Conservation (phyloP, 1,140 invertebrate species). For the Musca vetustissima region DNA sequence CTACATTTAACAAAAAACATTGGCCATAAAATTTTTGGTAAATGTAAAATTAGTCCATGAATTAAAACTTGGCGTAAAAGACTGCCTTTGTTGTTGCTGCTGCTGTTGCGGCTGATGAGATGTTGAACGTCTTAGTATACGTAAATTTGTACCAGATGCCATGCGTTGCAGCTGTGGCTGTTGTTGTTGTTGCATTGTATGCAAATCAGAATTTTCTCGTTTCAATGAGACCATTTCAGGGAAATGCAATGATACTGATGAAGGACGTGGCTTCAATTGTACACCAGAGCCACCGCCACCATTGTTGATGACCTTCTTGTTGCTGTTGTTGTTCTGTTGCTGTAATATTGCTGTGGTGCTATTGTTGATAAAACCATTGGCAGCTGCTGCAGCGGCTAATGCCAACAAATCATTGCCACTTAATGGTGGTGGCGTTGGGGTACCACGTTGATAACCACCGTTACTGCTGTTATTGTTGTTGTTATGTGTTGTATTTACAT, state of each 20-base stretch:
- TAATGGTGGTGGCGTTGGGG: conserved; percentile 14
- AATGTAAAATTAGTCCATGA: conserved; percentile 55
- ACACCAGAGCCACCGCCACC: too few species aligned
- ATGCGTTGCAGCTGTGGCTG: conserved; percentile 36
- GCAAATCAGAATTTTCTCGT: background rate
- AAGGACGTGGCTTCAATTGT: conserved; percentile 40
- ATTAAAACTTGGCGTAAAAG: conserved; percentile 49
- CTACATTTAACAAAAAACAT: conserved; percentile 51
- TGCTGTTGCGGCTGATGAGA: conserved; percentile 37
- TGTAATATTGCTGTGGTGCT: conserved; percentile 1
- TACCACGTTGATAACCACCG: conserved; percentile 13
- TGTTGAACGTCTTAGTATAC: conserved; percentile 41
- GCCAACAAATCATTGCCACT: conserved; percentile 22
- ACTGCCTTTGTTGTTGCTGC: conserved; percentile 26
- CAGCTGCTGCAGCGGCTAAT: conserved; percentile 23
- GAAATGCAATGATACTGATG: conserved; percentile 47
- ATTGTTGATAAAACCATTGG: conserved; percentile 12
- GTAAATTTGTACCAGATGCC: conserved; percentile 49
- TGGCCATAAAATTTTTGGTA: conserved; percentile 55
- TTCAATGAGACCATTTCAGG: conserved; percentile 4
- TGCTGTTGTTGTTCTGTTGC: conserved; percentile 16
- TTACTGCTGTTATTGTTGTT: background rate
- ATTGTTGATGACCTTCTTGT: conserved; percentile 25
- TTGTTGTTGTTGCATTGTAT: background rate
- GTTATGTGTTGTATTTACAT: conserved; percentile 19